Base-by-base conservation (phyloP, 2,797 vertebrate genomes). In the Enteromius trimaculatus region DNA sequence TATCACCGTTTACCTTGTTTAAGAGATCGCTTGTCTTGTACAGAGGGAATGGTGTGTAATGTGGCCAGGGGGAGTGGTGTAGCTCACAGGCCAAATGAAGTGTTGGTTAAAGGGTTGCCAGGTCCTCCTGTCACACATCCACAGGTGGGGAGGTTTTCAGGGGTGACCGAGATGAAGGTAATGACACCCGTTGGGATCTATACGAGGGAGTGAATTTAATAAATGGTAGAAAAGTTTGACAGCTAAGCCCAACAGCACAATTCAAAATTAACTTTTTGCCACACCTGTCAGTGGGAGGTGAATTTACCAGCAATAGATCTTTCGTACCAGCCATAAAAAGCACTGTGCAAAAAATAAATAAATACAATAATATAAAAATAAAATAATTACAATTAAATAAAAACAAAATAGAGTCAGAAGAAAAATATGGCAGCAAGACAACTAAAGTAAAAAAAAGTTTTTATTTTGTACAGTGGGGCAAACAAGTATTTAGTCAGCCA, bases 121-220 rank as follows among this genome's bases (percentile, higher is more conserved):
- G 77, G 26, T 47, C 21, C n/a, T 34, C 10, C 14, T 51, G 58
- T 34, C 68, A 79, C 14, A 77, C 4, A 29, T 72, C 17, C 58
- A 74, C 58, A 42, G 55, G 21, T 31, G 19, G 21, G 9, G 55
- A 58, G 31, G 39, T 64, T 79, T 74, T 69, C 4, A 31, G 3
- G 31, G 58, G 81, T 77, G 6, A 82, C 3, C 68, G 6, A 72
- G 19, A 87, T 66, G 39, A 75, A 64, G 39, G 68, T 42, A 76
- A 86, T 82, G n/a, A 66, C 51, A 72, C 69, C 65, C 60, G 17
- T 8, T 80, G 58, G 49, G 80, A 66, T 69, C 37, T 72, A 70
- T 53, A 86, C 3, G 79, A 53, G 66, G 26, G 10, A 58, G 34
- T 6, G 26, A 21, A 37, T 21, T 21, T 68, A 72, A 75, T 39